A percentile compares a stretch with the other conserved stretches of the same genome.
These are phyloP conservation scores for Colaptes auratus DNA, from an alignment of 2,113 vertebrate species.

Conservation along the genomic window DNA sequence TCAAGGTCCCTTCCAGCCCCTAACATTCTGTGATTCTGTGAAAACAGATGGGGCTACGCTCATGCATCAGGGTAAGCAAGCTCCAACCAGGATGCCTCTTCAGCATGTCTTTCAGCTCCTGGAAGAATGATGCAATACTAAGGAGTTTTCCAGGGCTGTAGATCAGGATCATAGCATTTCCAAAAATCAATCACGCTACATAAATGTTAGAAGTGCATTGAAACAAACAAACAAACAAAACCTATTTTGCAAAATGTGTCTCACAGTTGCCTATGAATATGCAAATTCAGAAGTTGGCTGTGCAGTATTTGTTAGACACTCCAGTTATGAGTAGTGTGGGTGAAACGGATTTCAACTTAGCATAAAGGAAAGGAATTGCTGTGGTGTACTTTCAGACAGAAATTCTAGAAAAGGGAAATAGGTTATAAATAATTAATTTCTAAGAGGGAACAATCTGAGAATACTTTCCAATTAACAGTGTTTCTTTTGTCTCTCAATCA, in stretches of 20 bases:
- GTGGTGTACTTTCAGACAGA: background rate
- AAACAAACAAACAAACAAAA: background rate
- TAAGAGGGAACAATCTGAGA: background rate
- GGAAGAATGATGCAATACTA: background rate
- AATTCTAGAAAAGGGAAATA: background rate
- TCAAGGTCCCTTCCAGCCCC: no score
- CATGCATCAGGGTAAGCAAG: background rate
- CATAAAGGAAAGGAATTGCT: background rate
- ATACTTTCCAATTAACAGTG: background rate
- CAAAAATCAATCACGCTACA: background rate
- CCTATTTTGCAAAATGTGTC: background rate
- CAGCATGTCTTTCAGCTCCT: background rate
- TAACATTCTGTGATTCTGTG: no score
- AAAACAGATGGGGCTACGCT: background rate
- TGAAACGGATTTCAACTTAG: background rate
- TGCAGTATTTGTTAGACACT: background rate
- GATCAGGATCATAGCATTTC: background rate
- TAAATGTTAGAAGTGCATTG: background rate
- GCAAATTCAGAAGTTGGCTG: background rate
- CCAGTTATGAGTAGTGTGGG: background rate
- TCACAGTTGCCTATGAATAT: background rate
- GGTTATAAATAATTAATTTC: background rate
- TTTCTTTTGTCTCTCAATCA: slow-evolving; percentile 39
- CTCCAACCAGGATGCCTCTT: rapidly evolving
- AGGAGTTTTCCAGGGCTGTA: background rate